These are phyloP conservation scores for Thera obeliscata DNA, from an alignment of 2,888 invertebrate species.

Conservation along the genomic window DNA sequence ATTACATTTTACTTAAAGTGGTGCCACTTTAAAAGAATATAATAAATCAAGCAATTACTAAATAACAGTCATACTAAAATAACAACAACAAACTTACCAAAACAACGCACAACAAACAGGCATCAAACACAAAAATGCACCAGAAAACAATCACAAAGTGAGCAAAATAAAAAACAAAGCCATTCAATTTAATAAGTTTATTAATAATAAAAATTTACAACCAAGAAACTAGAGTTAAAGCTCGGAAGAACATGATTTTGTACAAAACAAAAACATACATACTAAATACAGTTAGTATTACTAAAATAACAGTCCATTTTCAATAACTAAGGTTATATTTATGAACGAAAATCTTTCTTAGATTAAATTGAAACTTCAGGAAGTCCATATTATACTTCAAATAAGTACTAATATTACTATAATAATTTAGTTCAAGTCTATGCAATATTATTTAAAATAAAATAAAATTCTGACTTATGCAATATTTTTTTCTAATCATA, in stretches of 20 bases:
- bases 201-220: conserved; percentile 81
- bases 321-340: conserved; percentile 47
- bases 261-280: conserved; percentile 61
- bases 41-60: conserved; percentile 8
- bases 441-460: conserved; percentile 7
- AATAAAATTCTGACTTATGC: not conserved
- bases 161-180: conserved; percentile 78
- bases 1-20: too few species aligned
- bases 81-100: conserved; percentile 65
- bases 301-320: conserved; percentile 56
- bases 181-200: conserved; percentile 80
- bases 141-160: conserved; percentile 63
- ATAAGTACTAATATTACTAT: conserved; percentile 8
- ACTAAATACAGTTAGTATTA: conserved; percentile 51
- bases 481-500: not conserved
- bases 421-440: conserved; percentile 6
- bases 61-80: conserved; percentile 32
- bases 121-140: conserved; percentile 51
- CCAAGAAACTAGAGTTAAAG: conserved; percentile 81
- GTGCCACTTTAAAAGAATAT: not conserved
- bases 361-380: not conserved
- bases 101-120: conserved; percentile 69
- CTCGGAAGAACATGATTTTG: conserved; percentile 82
- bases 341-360: conserved; percentile 41
- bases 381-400: not conserved